phyloP scores from a whole-genome alignment of 1,140 invertebrate genomes.

The Antheraea mylitta region DNA sequence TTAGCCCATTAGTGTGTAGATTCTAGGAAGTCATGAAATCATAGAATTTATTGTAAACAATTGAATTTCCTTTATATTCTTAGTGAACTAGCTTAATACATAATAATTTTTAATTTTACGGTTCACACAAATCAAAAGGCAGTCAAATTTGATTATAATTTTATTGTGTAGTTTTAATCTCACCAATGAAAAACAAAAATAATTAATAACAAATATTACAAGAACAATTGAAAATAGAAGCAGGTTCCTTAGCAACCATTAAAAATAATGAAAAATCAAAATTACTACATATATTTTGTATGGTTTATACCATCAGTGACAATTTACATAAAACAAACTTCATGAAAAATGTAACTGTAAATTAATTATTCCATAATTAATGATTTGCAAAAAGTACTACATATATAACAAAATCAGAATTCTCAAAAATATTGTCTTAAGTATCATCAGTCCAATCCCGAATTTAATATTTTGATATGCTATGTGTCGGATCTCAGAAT shows the following conservation, averaged over 20 bases:
- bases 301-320: too few species aligned
- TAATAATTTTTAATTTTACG: neutral
- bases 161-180: constrained; percentile 62
- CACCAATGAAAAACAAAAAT: constrained; percentile 51
- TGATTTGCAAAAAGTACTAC: neutral
- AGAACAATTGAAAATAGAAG: constrained; percentile 38
- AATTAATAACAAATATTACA: constrained; percentile 41
- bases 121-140: neutral
- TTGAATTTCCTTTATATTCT: neutral
- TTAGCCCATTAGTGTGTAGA: too few species aligned
- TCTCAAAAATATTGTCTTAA: constrained; percentile 56
- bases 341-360: too few species aligned
- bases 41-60: too few species aligned
- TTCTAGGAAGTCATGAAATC: too few species aligned
- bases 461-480: constrained; percentile 38
- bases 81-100: neutral
- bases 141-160: constrained; percentile 31
- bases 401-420: constrained; percentile 3
- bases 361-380: too few species aligned
- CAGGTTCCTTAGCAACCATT: constrained; percentile 21
- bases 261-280: neutral
- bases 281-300: too few species aligned
- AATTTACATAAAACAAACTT: too few species aligned
- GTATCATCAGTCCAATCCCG: constrained; percentile 43
- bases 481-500: constrained; percentile 16